Evolutionary conservation across 2,113 vertebrate species (phyloP).

Genomic region (Lamprotornis superbus): DNA sequence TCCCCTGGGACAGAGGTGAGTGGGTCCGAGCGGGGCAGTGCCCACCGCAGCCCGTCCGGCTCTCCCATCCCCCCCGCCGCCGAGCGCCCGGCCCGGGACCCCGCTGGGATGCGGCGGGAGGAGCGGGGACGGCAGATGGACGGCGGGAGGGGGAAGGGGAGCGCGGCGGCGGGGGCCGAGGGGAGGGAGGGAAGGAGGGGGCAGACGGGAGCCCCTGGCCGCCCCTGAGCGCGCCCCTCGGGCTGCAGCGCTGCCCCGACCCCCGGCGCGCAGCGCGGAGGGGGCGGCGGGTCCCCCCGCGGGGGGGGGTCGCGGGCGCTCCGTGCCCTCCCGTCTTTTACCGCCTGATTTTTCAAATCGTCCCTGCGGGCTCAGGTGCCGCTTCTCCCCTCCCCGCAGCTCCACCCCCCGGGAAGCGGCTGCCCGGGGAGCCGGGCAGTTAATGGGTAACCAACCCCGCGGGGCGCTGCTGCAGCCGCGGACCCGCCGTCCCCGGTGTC

Average conservation of each 20-base stretch:
- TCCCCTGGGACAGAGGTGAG: neutral
- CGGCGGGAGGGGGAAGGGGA: neutral
- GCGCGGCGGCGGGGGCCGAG: neutral
- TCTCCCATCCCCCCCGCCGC: neutral
- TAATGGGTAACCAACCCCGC: neutral
- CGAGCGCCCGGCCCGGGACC: neutral
- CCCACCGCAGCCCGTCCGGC: neutral
- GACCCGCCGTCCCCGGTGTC: neutral
- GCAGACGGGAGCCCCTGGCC: neutral
- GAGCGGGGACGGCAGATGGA: neutral
- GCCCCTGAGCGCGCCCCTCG: too few species aligned
- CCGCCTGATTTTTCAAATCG: conserved; percentile 18
- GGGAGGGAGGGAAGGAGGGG: neutral
- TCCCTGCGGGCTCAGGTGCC: conserved; percentile 13
- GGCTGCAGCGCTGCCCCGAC: too few species aligned
- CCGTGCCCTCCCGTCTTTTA: neutral
- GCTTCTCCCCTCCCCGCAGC: neutral
- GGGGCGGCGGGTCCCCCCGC: neutral
- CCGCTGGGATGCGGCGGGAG: neutral
- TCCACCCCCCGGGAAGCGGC: neutral
- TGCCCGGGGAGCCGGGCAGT: neutral
- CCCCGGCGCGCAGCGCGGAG: neutral
- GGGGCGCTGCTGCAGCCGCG: neutral
- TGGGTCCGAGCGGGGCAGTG: neutral
- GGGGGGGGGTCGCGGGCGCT: neutral